Percentiles rank a stretch among this genome's conserved stretches.
Evolutionary conservation across 2,113 vertebrate species (phyloP).

Genomic region (Motacilla alba): DNA sequence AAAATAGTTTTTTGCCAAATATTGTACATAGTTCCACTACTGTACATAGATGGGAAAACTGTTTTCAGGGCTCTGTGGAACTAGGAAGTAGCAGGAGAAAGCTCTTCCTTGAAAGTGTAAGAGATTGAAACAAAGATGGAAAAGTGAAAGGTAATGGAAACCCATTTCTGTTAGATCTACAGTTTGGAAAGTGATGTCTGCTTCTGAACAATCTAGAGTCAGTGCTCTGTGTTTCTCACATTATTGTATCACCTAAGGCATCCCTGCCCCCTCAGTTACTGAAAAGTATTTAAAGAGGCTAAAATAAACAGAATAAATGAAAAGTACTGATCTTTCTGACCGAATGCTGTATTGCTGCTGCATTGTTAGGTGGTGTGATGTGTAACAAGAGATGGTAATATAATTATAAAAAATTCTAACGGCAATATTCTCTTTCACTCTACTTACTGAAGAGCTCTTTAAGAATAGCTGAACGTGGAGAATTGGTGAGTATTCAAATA

Average conservation of each 20-base stretch:
- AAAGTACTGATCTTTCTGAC: not conserved
- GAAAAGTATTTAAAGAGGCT: not conserved
- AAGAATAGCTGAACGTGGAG: not conserved
- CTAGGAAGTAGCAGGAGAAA: not conserved
- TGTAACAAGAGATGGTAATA: not conserved
- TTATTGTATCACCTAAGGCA: not conserved
- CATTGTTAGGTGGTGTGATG: not conserved
- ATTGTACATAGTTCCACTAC: not conserved
- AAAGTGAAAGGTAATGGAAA: not conserved
- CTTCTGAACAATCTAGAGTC: not conserved
- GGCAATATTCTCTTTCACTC: not conserved
- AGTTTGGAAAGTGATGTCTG: not conserved
- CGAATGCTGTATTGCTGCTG: not conserved
- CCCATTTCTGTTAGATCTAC: not conserved
- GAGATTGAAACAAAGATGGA: not conserved
- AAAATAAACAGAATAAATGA: not conserved
- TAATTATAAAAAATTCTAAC: not conserved
- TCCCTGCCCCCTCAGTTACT: not conserved
- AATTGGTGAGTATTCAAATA: not conserved
- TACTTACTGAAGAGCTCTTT: not conserved
- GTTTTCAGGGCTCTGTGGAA: not conserved
- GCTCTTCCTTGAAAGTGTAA: not conserved
- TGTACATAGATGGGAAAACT: not conserved
- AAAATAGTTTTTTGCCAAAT: not conserved
- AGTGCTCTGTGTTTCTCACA: not conserved